These are phyloP conservation scores for Rhynchotus rufescens DNA, from an alignment of 2,797 vertebrate species.

Conservation along the genomic window DNA sequence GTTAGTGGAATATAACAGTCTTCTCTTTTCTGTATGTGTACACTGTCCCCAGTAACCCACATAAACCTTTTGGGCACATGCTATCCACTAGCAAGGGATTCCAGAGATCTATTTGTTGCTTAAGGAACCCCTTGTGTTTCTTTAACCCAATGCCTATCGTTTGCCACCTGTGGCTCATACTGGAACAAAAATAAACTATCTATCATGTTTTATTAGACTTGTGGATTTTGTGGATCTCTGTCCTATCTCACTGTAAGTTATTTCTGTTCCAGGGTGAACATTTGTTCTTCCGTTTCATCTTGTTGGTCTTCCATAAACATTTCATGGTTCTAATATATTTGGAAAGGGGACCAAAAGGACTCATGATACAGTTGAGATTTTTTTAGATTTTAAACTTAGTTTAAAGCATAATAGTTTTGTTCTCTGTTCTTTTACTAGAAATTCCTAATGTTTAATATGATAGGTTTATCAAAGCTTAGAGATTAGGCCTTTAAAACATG, in stretches of 20 bases:
- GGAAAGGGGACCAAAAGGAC: neutral
- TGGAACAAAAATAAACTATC: neutral
- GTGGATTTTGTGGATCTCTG: neutral
- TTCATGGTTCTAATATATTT: neutral
- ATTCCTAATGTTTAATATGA: neutral
- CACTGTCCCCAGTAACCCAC: neutral
- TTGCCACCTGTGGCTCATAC: neutral
- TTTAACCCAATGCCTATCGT: neutral
- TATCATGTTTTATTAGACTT: neutral
- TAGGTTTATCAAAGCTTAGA: neutral
- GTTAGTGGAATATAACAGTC: neutral
- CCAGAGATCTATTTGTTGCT: neutral
- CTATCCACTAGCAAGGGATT: neutral
- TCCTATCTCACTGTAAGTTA: neutral
- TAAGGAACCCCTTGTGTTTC: neutral
- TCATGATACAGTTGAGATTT: neutral
- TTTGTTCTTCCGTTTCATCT: neutral
- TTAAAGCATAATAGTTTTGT: neutral
- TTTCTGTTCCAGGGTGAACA: neutral
- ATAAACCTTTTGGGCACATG: neutral
- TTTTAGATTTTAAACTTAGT: no score
- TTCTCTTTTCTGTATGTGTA: neutral
- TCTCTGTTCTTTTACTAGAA: neutral
- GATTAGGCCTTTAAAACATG: neutral
- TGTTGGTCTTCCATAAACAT: neutral